Percentiles rank a stretch among this genome's conserved stretches.
These are phyloP conservation scores for Myopa testacea DNA, from an alignment of 2,888 invertebrate species.

Conservation along the genomic window DNA sequence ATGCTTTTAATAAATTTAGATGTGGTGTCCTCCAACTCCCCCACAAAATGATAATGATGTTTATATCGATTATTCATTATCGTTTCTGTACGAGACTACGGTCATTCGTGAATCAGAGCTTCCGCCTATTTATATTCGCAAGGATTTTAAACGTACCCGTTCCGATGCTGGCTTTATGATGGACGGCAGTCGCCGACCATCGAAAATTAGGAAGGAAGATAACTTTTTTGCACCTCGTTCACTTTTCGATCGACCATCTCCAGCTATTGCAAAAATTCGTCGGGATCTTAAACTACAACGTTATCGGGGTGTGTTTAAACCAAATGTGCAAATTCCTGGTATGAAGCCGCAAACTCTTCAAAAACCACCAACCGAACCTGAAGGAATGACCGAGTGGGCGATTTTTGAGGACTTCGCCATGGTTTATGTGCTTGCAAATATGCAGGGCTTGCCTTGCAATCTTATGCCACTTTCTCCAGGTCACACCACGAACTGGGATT, in stretches of 20 bases:
- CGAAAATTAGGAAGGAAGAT: constrained; percentile 79
- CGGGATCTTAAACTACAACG: constrained; percentile 83
- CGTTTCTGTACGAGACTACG: constrained; percentile 84
- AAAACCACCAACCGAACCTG: constrained; percentile 73
- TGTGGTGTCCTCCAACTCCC: constrained; percentile 98
- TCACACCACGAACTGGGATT: constrained; percentile 96
- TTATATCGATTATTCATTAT: constrained; percentile 87
- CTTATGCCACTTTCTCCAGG: constrained; percentile 82
- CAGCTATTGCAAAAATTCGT: constrained; percentile 80
- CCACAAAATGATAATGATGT: constrained; percentile 93
- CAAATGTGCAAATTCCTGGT: constrained; percentile 70
- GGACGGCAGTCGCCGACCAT: constrained; percentile 73
- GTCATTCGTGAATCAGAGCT: constrained; percentile 82
- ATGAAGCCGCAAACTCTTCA: constrained; percentile 70
- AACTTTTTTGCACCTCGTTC: constrained; percentile 82
- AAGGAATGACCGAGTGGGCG: constrained; percentile 86
- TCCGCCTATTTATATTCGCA: constrained; percentile 83
- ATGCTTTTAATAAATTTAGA: constrained; percentile 70
- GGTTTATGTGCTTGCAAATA: constrained; percentile 81
- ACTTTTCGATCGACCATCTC: constrained; percentile 83
- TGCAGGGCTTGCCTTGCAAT: constrained; percentile 81
- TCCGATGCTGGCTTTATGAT: constrained; percentile 73
- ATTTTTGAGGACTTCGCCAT: constrained; percentile 92
- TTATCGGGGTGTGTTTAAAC: constrained; percentile 73
- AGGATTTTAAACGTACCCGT: constrained; percentile 79